Percentiles rank a stretch among this genome's conserved stretches.
Evolutionary conservation across 2,113 vertebrate genomes (phyloP).

Genomic region (Regulus satrapa): DNA sequence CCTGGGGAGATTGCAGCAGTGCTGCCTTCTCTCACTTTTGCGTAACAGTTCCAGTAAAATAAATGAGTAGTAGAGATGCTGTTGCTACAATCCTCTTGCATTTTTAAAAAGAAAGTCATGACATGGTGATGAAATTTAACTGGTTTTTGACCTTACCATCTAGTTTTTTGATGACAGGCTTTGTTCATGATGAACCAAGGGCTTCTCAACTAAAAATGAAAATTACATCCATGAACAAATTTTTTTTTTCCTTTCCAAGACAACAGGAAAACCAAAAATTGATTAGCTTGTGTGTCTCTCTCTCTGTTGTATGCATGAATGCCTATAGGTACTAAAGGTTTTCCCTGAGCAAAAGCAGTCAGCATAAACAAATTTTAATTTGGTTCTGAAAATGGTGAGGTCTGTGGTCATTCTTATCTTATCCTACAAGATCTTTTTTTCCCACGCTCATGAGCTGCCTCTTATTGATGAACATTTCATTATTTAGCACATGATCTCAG

Average conservation of each 20-base stretch:
- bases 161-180: not conserved
- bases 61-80: not conserved
- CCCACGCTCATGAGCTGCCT: conserved; percentile 26
- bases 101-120: not conserved
- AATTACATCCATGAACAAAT: not conserved
- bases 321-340: not conserved
- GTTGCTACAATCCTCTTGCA: not conserved
- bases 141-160: not conserved
- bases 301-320: not conserved
- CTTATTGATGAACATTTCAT: conserved; percentile 26
- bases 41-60: not conserved
- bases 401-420: conserved; percentile 37
- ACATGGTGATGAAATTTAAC: not conserved
- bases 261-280: not conserved
- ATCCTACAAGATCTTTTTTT: conserved; percentile 11
- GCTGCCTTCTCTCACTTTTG: not conserved
- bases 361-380: conserved; percentile 10
- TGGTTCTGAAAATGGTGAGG: conserved; percentile 36
- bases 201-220: not conserved
- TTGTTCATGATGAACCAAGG: not conserved
- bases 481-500: not conserved
- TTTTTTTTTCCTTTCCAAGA: not conserved
- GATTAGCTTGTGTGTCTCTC: not conserved
- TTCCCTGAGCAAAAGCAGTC: not conserved
- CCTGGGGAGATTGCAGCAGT: not conserved